phyloP scores from a whole-genome alignment of 2,888 invertebrate species.

The Petrophora chlorosata region DNA sequence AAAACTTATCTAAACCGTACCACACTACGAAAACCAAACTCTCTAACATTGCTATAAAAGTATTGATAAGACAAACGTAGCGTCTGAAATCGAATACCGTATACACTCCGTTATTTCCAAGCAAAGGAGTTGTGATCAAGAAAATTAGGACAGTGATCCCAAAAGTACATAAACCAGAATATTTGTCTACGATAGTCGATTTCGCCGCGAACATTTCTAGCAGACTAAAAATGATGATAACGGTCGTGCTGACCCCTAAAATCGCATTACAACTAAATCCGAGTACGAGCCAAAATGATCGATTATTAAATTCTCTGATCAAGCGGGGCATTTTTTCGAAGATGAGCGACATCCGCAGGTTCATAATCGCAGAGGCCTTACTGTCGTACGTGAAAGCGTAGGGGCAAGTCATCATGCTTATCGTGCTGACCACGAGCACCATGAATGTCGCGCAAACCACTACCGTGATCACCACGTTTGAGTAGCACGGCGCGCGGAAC shows the following conservation, averaged over 20 bases:
- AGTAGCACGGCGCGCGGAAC: conserved; percentile 66
- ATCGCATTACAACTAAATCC: conserved; percentile 50
- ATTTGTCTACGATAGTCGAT: conserved; percentile 42
- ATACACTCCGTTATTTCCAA: conserved; percentile 49
- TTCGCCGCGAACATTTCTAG: conserved; percentile 50
- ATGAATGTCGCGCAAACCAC: conserved; percentile 44
- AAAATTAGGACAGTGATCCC: conserved; percentile 44
- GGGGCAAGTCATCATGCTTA: conserved; percentile 65
- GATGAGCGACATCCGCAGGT: conserved; percentile 44
- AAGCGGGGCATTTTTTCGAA: conserved; percentile 65
- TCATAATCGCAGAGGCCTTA: conserved; percentile 40
- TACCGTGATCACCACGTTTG: conserved; percentile 57
- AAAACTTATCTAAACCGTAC: conserved; percentile 67
- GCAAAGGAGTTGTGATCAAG: conserved; percentile 54
- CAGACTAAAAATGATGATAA: conserved; percentile 51
- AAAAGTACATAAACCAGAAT: conserved; percentile 54
- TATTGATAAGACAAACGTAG: conserved; percentile 39
- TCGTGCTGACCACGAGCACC: conserved; percentile 47
- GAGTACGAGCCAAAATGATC: conserved; percentile 53
- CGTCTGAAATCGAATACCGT: conserved; percentile 44
- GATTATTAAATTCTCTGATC: conserved; percentile 51
- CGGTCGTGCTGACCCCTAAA: conserved; percentile 47
- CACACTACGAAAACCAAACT: conserved; percentile 61
- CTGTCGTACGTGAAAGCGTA: conserved; percentile 53
- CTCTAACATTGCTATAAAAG: conserved; percentile 54